phyloP scores from a whole-genome alignment of 2,113 vertebrate genomes.

The Nettapus auritus region DNA sequence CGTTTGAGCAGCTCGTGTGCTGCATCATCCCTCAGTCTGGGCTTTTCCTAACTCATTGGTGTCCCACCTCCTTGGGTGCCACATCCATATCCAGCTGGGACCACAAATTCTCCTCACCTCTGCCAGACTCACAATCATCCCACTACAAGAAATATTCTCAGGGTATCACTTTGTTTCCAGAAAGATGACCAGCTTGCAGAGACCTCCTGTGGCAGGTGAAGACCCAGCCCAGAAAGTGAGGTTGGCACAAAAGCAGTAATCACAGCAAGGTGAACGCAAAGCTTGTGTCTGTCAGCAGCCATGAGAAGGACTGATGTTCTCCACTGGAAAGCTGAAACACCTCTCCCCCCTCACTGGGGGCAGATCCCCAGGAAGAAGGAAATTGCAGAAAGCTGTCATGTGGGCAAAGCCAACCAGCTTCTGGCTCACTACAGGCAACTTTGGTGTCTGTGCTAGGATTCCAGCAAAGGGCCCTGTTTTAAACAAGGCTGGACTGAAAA shows the following conservation, averaged over 20 bases:
- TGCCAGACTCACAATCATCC: not conserved
- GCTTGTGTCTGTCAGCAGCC: constrained; percentile 25
- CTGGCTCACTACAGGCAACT: not conserved
- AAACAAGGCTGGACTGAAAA: constrained; percentile 26
- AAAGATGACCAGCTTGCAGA: not conserved
- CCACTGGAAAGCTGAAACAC: not conserved
- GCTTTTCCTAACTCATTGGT: not conserved
- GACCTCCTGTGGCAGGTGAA: not conserved
- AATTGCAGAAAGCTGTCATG: not conserved
- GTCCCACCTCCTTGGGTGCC: not conserved
- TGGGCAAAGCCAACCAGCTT: not conserved
- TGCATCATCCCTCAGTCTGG: not conserved
- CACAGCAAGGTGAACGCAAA: not conserved
- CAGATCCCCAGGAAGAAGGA: not conserved
- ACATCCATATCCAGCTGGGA: accelerated
- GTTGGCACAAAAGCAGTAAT: constrained; percentile 19
- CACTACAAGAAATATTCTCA: not conserved
- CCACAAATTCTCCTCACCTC: not conserved
- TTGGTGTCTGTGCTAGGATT: not conserved
- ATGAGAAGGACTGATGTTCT: not conserved
- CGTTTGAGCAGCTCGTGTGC: not conserved
- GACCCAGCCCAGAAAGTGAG: not conserved
- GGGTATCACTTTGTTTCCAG: not conserved
- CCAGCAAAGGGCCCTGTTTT: constrained; percentile 12
- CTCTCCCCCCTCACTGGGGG: not conserved